These are phyloP conservation scores for Sus cebifrons DNA, from an alignment of 2,797 vertebrate species.

Conservation along the genomic window DNA sequence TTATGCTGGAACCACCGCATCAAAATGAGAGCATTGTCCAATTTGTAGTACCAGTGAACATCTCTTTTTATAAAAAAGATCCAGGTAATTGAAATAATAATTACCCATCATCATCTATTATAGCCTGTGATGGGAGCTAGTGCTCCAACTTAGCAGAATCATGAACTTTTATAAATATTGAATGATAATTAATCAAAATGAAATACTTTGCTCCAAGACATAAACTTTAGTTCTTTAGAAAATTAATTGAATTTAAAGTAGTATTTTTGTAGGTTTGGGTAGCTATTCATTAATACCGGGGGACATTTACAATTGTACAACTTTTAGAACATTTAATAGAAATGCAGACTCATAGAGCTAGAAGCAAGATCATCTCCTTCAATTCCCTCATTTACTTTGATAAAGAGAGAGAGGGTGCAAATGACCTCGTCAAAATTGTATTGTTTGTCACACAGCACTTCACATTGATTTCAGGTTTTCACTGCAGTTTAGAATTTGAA, in stretches of 20 bases:
- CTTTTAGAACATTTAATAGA: conserved; percentile 71
- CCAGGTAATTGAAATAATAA: conserved; percentile 83
- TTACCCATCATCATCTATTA: conserved; percentile 81
- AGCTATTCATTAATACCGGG: conserved; percentile 80
- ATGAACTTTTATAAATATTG: conserved; percentile 86
- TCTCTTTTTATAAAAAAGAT: background rate
- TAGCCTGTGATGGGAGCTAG: conserved; percentile 70
- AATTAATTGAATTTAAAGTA: conserved; percentile 86
- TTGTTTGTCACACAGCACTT: background rate
- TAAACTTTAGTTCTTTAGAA: conserved; percentile 82
- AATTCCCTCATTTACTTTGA: background rate
- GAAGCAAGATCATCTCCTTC: background rate
- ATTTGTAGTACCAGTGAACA: conserved; percentile 55
- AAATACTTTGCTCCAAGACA: conserved; percentile 82
- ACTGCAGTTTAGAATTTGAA: background rate
- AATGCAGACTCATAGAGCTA: conserved; percentile 31
- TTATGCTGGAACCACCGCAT: background rate
- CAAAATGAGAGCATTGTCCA: conserved; percentile 18
- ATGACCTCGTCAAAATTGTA: background rate
- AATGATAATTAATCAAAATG: conserved; percentile 85
- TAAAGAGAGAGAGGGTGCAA: background rate
- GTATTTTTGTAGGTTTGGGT: conserved; percentile 83
- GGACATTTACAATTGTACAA: conserved; percentile 73
- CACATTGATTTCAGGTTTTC: background rate
- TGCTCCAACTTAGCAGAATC: conserved; percentile 75